Conservation (phyloP, 2,113 vertebrate species). For the Ammodytes marinus region DNA sequence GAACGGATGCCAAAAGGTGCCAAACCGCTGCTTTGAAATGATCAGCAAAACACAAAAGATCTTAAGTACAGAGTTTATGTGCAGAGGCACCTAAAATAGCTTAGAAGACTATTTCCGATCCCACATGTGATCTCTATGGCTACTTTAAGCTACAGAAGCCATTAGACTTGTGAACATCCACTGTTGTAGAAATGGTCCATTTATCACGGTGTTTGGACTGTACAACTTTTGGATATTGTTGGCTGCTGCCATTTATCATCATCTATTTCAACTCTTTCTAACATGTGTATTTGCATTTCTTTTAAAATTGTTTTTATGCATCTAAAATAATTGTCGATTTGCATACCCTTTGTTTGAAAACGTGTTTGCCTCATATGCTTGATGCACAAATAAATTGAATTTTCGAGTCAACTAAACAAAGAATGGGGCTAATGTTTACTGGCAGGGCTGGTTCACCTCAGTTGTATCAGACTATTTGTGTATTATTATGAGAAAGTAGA, state of each 20-base stretch:
- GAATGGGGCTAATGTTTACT: background rate
- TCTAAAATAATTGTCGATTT: background rate
- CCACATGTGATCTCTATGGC: background rate
- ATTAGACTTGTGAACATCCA: background rate
- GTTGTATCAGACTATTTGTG: background rate
- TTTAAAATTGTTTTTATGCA: background rate
- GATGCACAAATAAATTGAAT: background rate
- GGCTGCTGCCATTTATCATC: background rate
- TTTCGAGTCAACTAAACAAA: background rate
- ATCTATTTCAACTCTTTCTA: background rate
- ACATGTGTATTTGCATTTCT: background rate
- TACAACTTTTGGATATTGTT: background rate
- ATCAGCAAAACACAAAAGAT: background rate
- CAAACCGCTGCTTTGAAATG: background rate
- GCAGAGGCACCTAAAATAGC: too few species aligned
- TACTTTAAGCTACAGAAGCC: background rate
- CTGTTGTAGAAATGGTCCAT: background rate
- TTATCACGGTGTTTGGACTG: too few species aligned
- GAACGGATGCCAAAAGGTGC: background rate
- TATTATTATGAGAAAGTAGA: constrained; percentile 29
- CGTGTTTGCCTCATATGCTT: background rate
- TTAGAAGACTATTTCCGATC: too few species aligned
- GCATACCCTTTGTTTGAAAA: background rate
- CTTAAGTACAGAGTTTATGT: too few species aligned
- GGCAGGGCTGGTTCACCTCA: background rate